phyloP scores from a whole-genome alignment of 1,140 invertebrate genomes.

The Drosophila watanabei region DNA sequence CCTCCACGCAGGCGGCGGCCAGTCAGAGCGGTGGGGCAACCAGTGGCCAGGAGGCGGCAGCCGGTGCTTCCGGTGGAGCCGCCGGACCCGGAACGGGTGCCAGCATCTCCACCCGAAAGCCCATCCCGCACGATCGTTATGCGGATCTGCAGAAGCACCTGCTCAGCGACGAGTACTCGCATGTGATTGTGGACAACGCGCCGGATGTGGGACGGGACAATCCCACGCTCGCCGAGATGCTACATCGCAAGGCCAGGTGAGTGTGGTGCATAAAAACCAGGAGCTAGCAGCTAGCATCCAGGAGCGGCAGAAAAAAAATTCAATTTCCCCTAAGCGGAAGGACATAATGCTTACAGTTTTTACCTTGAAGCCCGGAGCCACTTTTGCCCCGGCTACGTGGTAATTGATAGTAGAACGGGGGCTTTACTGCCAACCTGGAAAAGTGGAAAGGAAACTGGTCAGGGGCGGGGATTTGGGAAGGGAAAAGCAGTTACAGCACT shows the following conservation, averaged over 20 bases:
- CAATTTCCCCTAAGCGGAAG: slow-evolving; percentile 78
- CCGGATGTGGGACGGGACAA: slow-evolving; percentile 86
- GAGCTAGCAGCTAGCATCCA: slow-evolving; percentile 6
- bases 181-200: slow-evolving; percentile 85
- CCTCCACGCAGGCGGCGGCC: slow-evolving; percentile 73
- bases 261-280: slow-evolving; percentile 69
- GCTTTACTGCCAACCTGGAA: slow-evolving; percentile 7
- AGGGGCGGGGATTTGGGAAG: background rate
- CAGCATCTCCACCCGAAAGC: slow-evolving; percentile 63
- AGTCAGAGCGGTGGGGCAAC: slow-evolving; percentile 70
- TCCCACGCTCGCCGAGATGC: slow-evolving; percentile 89
- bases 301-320: slow-evolving; percentile 61
- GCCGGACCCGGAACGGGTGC: slow-evolving; percentile 35
- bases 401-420: slow-evolving; percentile 45
- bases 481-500: slow-evolving; percentile 59
- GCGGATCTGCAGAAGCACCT: slow-evolving; percentile 86
- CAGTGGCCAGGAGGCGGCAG: slow-evolving; percentile 56
- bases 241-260: slow-evolving; percentile 88
- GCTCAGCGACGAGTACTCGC: slow-evolving; percentile 64
- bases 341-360: slow-evolving; percentile 76
- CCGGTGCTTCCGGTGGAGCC: slow-evolving; percentile 20
- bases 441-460: background rate
- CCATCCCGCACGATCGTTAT: slow-evolving; percentile 87
- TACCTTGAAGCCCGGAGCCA: slow-evolving; percentile 41
- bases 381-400: slow-evolving; percentile 46